Base-by-base conservation (phyloP, 2,797 vertebrate genomes). In the Hybognathus amarus region DNA sequence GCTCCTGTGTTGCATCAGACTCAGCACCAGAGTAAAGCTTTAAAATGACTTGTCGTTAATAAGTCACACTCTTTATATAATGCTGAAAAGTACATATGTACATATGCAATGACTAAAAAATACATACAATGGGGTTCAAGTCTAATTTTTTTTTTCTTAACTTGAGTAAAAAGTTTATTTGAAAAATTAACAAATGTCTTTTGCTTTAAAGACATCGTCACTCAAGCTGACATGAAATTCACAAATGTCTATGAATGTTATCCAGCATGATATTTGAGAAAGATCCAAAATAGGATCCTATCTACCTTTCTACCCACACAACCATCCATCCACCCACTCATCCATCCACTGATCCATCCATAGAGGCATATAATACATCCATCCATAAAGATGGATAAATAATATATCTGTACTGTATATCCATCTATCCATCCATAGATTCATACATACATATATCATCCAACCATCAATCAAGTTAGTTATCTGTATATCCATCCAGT, bases 1-100 rank as follows among this genome's bases (percentile, higher is more conserved):
- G 76, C 73, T 56, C 45, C 22, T 67, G 66, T 85, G 82, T 88
- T 88, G 84, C 85, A 84, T 88, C 87, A 88, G 80, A 85, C 56
- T 85, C 61, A 27, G 22, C 66, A 79, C 27, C 33, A 71, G 61
- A 50, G 50, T 78, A 67, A 59, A 45, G n/a, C 36, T 75, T 82
- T 52, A 13, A 27, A 47, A 50, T 63, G 4, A 4, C 17, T 30
- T 61, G 27, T n/a, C 18, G 61, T 36, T n/a, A 38, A 79, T 50
- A 59, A 59, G 33, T 75, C 52, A 24, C 73, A 24, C 18, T 17
- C 20, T 75, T 75, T 40, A 59, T 59, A 18, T 59, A 75, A 74
- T 36, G 20, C 11, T 13, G 52, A 74, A 54, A 54, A 11, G 7
- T 36, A 6, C 36, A 15, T 36, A 59, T 18, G 4, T 59, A 9